Conservation (phyloP, 1,140 invertebrate species). For the Pseudachorutes palmiensis region DNA sequence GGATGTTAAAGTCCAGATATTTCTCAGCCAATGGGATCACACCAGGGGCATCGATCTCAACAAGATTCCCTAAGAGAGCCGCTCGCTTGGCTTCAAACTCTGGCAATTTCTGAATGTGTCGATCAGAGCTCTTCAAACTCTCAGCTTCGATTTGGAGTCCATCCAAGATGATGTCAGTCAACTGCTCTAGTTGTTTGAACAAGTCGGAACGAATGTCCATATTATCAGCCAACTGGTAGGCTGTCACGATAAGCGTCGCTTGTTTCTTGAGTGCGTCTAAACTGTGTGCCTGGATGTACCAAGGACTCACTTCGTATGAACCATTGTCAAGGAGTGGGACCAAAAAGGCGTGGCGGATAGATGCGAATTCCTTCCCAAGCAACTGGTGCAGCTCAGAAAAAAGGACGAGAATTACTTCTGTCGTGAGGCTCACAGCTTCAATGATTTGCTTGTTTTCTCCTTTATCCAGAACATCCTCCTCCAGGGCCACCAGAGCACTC, state of each 20-base stretch:
- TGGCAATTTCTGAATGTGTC: slow-evolving; percentile 52
- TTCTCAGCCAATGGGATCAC: slow-evolving; percentile 81
- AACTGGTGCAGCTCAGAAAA: not conserved
- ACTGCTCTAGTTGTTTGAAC: slow-evolving; percentile 55
- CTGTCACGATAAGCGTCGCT: not conserved
- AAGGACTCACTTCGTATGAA: slow-evolving; percentile 11
- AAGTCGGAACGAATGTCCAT: slow-evolving; percentile 5
- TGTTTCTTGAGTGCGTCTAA: slow-evolving; percentile 16
- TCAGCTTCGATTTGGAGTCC: slow-evolving; percentile 62
- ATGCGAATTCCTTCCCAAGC: not conserved
- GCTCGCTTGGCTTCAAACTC: slow-evolving; percentile 50
- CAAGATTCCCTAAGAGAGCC: slow-evolving; percentile 30
- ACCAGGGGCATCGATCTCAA: slow-evolving; percentile 67
- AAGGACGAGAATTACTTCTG: slow-evolving; percentile 25
- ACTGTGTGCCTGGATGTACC: slow-evolving; percentile 23
- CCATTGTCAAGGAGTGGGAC: not conserved
- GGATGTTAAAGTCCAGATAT: slow-evolving; percentile 73
- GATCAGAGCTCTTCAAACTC: slow-evolving; percentile 54
- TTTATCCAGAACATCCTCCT: slow-evolving; percentile 24
- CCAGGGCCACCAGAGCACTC: slow-evolving; percentile 21
- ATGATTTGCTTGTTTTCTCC: slow-evolving; percentile 14
- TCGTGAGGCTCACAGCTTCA: slow-evolving; percentile 20
- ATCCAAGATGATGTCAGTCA: slow-evolving; percentile 69
- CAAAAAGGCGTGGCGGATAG: not conserved
- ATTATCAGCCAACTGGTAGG: not conserved